These are phyloP conservation scores for Romanogobio albipinnatus DNA, from an alignment of 2,113 vertebrate species.

Conservation along the genomic window DNA sequence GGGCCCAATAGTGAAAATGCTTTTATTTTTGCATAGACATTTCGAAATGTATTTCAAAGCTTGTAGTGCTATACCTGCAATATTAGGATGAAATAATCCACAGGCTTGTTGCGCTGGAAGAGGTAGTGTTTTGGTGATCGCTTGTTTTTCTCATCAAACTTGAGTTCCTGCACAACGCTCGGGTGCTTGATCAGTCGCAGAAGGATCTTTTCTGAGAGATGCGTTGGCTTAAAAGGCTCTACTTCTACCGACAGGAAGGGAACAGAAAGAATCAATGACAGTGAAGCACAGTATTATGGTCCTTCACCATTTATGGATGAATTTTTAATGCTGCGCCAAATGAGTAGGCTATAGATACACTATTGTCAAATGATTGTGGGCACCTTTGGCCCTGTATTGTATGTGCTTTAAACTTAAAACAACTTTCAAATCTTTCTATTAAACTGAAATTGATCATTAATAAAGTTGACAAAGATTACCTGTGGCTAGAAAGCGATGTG, in stretches of 20 bases:
- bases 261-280: neutral
- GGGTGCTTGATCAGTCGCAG: slow-evolving; percentile 93
- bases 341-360: neutral
- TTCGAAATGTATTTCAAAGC: neutral
- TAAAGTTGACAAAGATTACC: slow-evolving; percentile 69
- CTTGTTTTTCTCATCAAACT: slow-evolving; percentile 90
- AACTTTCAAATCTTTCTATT: neutral
- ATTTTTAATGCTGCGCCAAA: neutral
- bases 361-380: neutral
- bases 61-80: slow-evolving; percentile 81
- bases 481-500: slow-evolving; percentile 96
- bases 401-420: neutral
- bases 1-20: neutral
- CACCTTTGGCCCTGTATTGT: neutral
- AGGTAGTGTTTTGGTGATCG: slow-evolving; percentile 88
- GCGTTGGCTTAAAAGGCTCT: slow-evolving; percentile 88
- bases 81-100: slow-evolving; percentile 93
- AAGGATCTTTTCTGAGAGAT: slow-evolving; percentile 95
- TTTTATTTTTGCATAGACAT: neutral
- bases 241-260: slow-evolving; percentile 78
- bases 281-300: neutral
- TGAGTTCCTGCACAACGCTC: slow-evolving; percentile 90
- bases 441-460: no score
- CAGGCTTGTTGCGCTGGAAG: slow-evolving; percentile 90
- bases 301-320: neutral